Base-by-base conservation (phyloP, 2,113 vertebrate genomes). In the Tachycineta bicolor region DNA sequence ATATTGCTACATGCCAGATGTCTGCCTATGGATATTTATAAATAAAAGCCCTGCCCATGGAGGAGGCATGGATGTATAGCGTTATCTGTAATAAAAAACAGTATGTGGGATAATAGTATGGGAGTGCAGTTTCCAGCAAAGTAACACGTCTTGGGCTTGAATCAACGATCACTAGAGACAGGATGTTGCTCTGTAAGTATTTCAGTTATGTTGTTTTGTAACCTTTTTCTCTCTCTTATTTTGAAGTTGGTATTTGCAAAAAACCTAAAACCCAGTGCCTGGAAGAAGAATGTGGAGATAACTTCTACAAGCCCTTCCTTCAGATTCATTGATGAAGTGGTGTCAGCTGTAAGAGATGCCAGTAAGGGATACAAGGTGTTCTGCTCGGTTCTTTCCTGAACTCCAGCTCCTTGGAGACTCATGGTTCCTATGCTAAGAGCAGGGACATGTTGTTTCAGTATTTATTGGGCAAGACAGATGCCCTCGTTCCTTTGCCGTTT, bases 381-480 rank as follows among this genome's bases (percentile, higher is more conserved):
- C 58, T 65, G 14, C 28, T 92, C 7, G 2, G 18, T 78, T 90
- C 46, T 80, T 70, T 59, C 43, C 87, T 90, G 44, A 94, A 10
- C 43, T 92, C 33, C 31, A 41, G 43, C 71, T 88, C 60, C 60
- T 81, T 93, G 70, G 55, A 94, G 68, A 77, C 18, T 86, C n/a
- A 8, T 0, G 7, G 47, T 75, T 90, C 52, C 86, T 87, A 26
- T 50, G 60, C 20, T 59, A 53, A 67, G 52, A 90, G 85, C 41
- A 64, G 60, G 44, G 73, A 89, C n/a, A 12, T n/a, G 11, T 80
- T 89, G 67, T 90, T 92, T 90, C 77, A 76, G n/a, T 86, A 70
- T 93, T 96, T 92, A 78, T 4, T 87, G 93, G 88, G 83, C 86
- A 93, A 93, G 64, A 63, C 68, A 93, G 83, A 83, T 94, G 86